A percentile compares a stretch with the other conserved stretches of the same genome.
Evolutionary conservation across 2,113 vertebrate species (phyloP).

Genomic region (Taurulus bubalis): DNA sequence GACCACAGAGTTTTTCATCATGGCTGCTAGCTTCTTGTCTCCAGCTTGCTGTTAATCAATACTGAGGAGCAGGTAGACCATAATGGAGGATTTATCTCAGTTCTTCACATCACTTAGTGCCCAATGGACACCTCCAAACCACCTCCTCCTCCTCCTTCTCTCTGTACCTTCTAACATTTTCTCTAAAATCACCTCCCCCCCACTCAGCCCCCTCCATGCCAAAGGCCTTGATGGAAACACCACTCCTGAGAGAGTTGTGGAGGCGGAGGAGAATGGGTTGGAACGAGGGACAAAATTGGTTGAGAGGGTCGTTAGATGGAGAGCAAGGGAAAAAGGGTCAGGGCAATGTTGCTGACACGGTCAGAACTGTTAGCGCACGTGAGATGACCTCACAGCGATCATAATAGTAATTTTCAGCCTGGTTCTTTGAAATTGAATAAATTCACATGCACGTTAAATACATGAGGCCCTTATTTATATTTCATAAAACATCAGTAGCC

Average conservation of each 20-base stretch:
- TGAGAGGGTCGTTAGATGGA: slow-evolving; percentile 72
- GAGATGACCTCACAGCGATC: slow-evolving; percentile 48
- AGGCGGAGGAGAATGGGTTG: slow-evolving; percentile 63
- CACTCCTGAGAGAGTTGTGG: slow-evolving; percentile 71
- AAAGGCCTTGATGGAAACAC: slow-evolving; percentile 71
- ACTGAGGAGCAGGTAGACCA: slow-evolving; percentile 63
- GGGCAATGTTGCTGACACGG: slow-evolving; percentile 70
- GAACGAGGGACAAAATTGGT: slow-evolving; percentile 68
- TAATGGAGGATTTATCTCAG: slow-evolving; percentile 77
- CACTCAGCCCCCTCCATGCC: slow-evolving; percentile 29
- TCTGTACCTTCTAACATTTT: slow-evolving; percentile 36
- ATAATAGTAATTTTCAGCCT: slow-evolving; percentile 57
- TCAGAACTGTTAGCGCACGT: slow-evolving; percentile 56
- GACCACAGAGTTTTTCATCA: slow-evolving; percentile 29
- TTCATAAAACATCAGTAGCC: slow-evolving; percentile 52
- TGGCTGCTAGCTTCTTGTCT: slow-evolving; percentile 38
- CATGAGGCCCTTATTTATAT: slow-evolving; percentile 61
- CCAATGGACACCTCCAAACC: slow-evolving; percentile 57
- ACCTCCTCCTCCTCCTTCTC: slow-evolving; percentile 20
- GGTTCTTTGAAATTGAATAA: slow-evolving; percentile 45
- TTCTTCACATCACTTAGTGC: slow-evolving; percentile 76
- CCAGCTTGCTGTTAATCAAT: slow-evolving; percentile 73
- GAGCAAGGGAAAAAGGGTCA: slow-evolving; percentile 64
- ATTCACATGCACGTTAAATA: slow-evolving; percentile 55
- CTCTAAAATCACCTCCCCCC: slow-evolving; percentile 1